Evolutionary conservation across 1,140 invertebrate species (phyloP).

Genomic region (Tyrophagus putrescentiae): DNA sequence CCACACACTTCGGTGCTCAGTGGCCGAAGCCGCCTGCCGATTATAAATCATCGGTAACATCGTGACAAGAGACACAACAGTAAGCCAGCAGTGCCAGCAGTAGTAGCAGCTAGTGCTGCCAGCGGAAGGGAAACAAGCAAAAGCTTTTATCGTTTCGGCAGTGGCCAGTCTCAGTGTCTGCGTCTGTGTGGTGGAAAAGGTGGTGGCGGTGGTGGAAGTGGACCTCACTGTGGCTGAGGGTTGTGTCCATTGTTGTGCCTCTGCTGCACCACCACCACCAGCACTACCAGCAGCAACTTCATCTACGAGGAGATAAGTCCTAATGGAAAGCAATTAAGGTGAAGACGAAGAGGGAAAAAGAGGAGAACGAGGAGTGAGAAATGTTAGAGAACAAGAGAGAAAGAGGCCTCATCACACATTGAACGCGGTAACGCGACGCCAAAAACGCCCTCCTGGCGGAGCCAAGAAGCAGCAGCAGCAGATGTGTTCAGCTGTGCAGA

Average conservation of each 20-base stretch:
- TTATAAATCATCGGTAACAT: slow-evolving; percentile 14
- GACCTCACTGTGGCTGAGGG: not conserved
- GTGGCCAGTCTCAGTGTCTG: too few relatives aligned
- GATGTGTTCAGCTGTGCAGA: too few relatives aligned
- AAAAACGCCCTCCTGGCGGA: slow-evolving; percentile 2
- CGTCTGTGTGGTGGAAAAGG: too few relatives aligned
- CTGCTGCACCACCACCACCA: not conserved
- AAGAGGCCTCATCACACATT: too few relatives aligned
- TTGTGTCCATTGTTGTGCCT: not conserved
- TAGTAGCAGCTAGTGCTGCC: too few relatives aligned
- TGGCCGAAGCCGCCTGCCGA: not conserved
- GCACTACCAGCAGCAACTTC: not conserved
- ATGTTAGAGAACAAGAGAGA: not conserved
- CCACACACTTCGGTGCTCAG: too few relatives aligned
- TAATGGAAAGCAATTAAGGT: slow-evolving; percentile 13
- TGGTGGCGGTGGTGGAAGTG: not conserved
- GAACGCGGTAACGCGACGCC: not conserved
- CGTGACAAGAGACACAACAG: too few relatives aligned
- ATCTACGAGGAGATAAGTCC: not conserved
- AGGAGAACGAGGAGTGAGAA: not conserved
- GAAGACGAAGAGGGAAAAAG: not conserved
- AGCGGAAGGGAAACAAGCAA: slow-evolving; percentile 7
- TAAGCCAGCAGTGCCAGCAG: too few relatives aligned
- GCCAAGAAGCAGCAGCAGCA: not conserved
- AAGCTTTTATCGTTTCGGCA: slow-evolving; percentile 10